Percentiles rank a stretch among this genome's conserved stretches.
Conservation (phyloP, 2,888 invertebrate species). For the Embidobia sp. region DNA sequence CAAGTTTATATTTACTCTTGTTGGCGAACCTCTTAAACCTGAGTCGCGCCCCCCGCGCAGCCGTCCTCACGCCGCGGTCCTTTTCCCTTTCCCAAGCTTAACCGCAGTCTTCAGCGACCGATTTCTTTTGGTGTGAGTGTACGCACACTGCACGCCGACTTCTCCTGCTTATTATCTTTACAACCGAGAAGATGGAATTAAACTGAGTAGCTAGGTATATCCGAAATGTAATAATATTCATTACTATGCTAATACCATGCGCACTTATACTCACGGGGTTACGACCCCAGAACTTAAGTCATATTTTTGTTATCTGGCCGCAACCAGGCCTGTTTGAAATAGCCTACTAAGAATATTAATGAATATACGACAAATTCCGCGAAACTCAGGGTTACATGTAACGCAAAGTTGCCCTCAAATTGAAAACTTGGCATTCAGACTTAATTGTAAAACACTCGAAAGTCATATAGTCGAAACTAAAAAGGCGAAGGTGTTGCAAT, state of each 20-base stretch:
- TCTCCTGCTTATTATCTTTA: slow-evolving; percentile 81
- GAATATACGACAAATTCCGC: slow-evolving; percentile 49
- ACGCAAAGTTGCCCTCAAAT: slow-evolving; percentile 14
- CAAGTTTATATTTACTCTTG: slow-evolving; percentile 81
- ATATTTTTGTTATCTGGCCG: slow-evolving; percentile 80
- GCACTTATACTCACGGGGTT: slow-evolving; percentile 74
- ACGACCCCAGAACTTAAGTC: slow-evolving; percentile 78
- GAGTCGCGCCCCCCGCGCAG: slow-evolving; percentile 66
- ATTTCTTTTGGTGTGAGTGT: slow-evolving; percentile 59
- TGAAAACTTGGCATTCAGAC: slow-evolving; percentile 34
- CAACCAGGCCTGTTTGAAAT: slow-evolving; percentile 72
- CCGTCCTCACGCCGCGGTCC: slow-evolving; percentile 65
- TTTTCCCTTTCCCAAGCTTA: slow-evolving; percentile 63
- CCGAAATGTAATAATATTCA: slow-evolving; percentile 82
- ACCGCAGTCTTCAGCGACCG: slow-evolving; percentile 64
- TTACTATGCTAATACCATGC: slow-evolving; percentile 81
- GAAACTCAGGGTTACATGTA: slow-evolving; percentile 9
- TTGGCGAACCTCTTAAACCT: slow-evolving; percentile 79
- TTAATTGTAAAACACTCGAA: too few relatives aligned
- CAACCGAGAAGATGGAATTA: slow-evolving; percentile 81
- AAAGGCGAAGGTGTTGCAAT: too few relatives aligned
- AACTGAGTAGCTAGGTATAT: slow-evolving; percentile 78
- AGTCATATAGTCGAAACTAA: too few relatives aligned
- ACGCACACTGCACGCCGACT: slow-evolving; percentile 67
- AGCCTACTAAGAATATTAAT: slow-evolving; percentile 58